Conservation (phyloP, 2,888 invertebrate genomes). For the Stegophylla sp. region DNA sequence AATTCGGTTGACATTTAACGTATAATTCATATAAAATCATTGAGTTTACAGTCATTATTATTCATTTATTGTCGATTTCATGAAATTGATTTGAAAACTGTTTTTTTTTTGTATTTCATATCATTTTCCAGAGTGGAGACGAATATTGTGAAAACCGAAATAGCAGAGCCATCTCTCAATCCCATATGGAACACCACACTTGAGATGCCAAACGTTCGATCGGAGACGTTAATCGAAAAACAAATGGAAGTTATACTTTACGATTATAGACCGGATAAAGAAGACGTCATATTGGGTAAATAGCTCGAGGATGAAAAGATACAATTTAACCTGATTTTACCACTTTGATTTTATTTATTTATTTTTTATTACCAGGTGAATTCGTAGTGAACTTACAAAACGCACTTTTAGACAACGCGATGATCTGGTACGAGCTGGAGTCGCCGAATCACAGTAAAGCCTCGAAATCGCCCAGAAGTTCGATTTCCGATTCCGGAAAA, state of each 20-base stretch:
- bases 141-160: conserved; percentile 80
- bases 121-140: conserved; percentile 72
- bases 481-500: conserved; percentile 69
- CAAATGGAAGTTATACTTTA: conserved; percentile 86
- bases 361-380: conserved; percentile 65
- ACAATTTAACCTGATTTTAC: background rate
- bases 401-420: conserved; percentile 85
- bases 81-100: too few species aligned
- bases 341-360: too few species aligned
- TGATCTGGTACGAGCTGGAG: conserved; percentile 88
- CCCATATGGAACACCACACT: conserved; percentile 93
- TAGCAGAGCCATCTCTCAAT: conserved; percentile 84
- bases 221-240: conserved; percentile 79
- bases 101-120: too few species aligned
- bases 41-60: too few species aligned
- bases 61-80: too few species aligned
- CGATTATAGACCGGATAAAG: conserved; percentile 78
- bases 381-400: conserved; percentile 77
- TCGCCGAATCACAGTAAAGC: conserved; percentile 76
- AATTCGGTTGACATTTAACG: too few species aligned
- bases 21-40: too few species aligned
- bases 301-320: conserved; percentile 9
- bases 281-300: conserved; percentile 78
- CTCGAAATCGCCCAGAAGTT: conserved; percentile 78
- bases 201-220: conserved; percentile 80